Conservation (phyloP, 2,888 invertebrate species). For the Penaeus monodon region DNA sequence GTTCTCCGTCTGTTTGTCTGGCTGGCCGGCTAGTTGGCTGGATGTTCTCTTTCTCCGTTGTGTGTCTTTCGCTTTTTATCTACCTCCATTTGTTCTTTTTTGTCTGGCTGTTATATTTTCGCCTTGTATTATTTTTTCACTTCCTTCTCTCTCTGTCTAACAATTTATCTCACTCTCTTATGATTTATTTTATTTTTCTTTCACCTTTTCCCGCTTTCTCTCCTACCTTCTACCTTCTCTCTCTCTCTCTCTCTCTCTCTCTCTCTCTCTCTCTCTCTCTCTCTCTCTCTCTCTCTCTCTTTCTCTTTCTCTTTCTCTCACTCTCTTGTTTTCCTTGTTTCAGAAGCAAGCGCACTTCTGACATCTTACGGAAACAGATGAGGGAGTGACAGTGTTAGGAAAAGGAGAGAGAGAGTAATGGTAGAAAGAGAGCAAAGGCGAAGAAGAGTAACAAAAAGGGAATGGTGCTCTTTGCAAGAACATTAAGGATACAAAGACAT, state of each 20-base stretch:
- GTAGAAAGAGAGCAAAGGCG: too few species aligned
- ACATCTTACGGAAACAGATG: too few species aligned
- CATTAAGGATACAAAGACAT: too few species aligned
- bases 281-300: neutral
- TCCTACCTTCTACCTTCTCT: neutral
- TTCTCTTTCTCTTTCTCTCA: neutral
- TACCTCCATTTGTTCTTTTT: neutral
- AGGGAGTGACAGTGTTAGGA: too few species aligned
- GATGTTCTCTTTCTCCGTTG: neutral
- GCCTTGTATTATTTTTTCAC: too few species aligned
- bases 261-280: neutral
- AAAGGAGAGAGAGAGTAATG: too few species aligned
- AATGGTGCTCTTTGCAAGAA: too few species aligned
- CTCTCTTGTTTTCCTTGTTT: neutral
- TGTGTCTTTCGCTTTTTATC: neutral
- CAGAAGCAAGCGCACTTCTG: too few species aligned
- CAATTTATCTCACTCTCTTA: neutral
- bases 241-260: neutral
- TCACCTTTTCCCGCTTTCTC: too few species aligned
- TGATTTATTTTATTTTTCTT: neutral
- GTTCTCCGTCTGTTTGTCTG: neutral
- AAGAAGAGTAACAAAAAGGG: too few species aligned
- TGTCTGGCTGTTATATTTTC: neutral
- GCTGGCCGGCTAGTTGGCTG: too few species aligned
- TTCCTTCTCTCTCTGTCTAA: neutral